phyloP scores from a whole-genome alignment of 2,113 vertebrate genomes.

The Antennarius striatus region DNA sequence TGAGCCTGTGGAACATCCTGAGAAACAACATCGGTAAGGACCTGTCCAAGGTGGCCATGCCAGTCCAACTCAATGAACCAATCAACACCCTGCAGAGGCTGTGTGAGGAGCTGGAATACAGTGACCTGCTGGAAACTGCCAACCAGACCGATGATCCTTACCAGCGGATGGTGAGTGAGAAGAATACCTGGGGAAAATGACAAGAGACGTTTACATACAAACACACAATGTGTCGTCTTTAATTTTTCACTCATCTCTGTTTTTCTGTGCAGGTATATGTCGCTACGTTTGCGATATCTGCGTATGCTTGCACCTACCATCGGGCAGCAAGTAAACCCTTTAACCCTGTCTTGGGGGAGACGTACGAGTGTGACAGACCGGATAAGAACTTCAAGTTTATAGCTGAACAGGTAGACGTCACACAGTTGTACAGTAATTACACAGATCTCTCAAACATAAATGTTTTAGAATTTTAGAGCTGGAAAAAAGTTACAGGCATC shows the following conservation, averaged over 20 bases:
- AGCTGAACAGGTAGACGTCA: conserved; percentile 88
- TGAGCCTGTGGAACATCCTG: conserved; percentile 96
- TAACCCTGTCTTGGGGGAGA: conserved; percentile 96
- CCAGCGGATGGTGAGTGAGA: conserved; percentile 87
- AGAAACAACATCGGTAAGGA: conserved; percentile 98
- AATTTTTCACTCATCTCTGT: background rate
- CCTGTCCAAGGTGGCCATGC: conserved; percentile 97
- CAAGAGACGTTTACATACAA: too few species aligned
- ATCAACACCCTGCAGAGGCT: conserved; percentile 94
- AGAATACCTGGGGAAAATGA: too few species aligned
- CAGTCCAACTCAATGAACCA: conserved; percentile 93
- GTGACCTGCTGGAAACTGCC: conserved; percentile 90
- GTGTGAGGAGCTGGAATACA: conserved; percentile 97
- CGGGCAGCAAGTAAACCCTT: conserved; percentile 96
- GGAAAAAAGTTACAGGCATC: too few species aligned
- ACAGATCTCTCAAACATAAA: conserved; percentile 10
- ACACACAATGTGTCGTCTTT: too few species aligned
- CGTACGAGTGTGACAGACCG: conserved; percentile 90
- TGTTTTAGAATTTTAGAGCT: too few species aligned
- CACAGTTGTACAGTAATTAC: background rate
- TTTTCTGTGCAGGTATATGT: conserved; percentile 85
- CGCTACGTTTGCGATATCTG: conserved; percentile 92
- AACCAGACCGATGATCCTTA: conserved; percentile 79
- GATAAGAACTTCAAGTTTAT: conserved; percentile 92
- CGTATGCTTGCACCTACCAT: conserved; percentile 89